phyloP scores from a whole-genome alignment of 92 coral and sea anemone species.

The Porites cylindrica region DNA sequence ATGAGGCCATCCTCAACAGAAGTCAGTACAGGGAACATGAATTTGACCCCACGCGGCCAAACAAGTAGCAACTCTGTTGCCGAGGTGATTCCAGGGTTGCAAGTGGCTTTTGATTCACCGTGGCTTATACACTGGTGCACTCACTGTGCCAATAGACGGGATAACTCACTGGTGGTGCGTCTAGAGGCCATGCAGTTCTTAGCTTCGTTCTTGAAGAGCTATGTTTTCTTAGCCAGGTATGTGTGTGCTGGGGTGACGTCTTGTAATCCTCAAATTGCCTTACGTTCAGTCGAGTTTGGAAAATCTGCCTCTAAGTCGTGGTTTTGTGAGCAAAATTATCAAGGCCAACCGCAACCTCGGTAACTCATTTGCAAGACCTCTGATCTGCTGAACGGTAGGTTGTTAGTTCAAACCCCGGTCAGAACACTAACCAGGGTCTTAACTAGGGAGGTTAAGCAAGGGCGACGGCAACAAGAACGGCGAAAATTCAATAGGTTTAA shows the following conservation, averaged over 20 bases:
- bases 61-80: not conserved
- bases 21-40: not conserved
- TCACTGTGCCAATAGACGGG: slow-evolving; percentile 47
- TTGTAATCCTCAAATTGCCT: no score
- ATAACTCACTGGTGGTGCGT: slow-evolving; percentile 74
- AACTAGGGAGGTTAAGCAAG: no score
- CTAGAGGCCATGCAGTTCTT: slow-evolving; percentile 89
- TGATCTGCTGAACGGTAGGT: no score
- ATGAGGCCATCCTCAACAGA: slow-evolving; percentile 64
- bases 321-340: no score
- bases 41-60: not conserved
- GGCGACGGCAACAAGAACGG: no score
- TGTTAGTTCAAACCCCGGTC: no score
- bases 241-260: not conserved
- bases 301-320: no score
- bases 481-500: no score
- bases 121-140: slow-evolving; percentile 77
- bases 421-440: no score
- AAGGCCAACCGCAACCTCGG: no score
- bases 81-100: not conserved
- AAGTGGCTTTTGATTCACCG: slow-evolving; percentile 53
- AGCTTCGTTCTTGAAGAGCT: slow-evolving; percentile 89
- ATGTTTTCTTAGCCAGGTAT: slow-evolving; percentile 82
- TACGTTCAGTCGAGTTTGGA: no score
- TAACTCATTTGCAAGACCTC: no score